phyloP scores from a whole-genome alignment of 1,140 invertebrate species.

The Drosophila bocki region DNA sequence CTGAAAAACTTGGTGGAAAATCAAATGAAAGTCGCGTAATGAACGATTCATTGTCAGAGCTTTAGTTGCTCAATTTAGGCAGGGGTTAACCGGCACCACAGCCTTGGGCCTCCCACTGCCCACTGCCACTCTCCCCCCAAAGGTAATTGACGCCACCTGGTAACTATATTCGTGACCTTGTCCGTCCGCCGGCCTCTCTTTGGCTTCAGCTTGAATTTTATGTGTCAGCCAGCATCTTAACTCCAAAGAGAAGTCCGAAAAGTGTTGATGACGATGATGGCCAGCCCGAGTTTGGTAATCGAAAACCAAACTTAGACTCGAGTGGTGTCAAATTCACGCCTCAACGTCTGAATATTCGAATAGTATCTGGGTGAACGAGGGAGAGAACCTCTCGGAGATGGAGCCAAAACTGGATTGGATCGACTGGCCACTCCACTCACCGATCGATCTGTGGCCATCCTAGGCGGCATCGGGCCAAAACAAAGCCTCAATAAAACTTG shows the following conservation, averaged over 20 bases:
- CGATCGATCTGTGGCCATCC: not conserved
- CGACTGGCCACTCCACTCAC: constrained; percentile 11
- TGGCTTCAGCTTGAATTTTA: not conserved
- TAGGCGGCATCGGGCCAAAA: constrained; percentile 8
- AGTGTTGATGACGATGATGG: constrained; percentile 44
- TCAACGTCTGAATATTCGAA: constrained; percentile 6
- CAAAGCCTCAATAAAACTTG: constrained; percentile 43
- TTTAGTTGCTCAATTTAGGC: constrained; percentile 19
- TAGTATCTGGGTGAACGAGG: constrained; percentile 54
- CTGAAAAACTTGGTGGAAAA: constrained; percentile 21
- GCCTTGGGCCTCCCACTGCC: constrained; percentile 33
- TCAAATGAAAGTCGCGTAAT: constrained; percentile 50
- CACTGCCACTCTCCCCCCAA: constrained; percentile 10
- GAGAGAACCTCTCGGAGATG: constrained; percentile 46
- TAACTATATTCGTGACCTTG: constrained; percentile 58
- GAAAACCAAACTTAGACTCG: constrained; percentile 3
- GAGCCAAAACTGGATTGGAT: constrained; percentile 35
- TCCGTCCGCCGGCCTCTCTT: constrained; percentile 10
- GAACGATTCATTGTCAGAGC: constrained; percentile 44
- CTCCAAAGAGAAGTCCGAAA: constrained; percentile 34
- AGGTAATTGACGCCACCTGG: constrained; percentile 31
- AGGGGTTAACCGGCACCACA: constrained; percentile 9
- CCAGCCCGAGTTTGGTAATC: constrained; percentile 62
- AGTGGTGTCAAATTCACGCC: constrained; percentile 63
- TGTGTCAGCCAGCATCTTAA: constrained; percentile 40